A percentile compares a stretch with the other conserved stretches of the same genome.
These are phyloP conservation scores for Galerucella nymphaeae DNA, from an alignment of 2,888 invertebrate species.

Conservation along the genomic window DNA sequence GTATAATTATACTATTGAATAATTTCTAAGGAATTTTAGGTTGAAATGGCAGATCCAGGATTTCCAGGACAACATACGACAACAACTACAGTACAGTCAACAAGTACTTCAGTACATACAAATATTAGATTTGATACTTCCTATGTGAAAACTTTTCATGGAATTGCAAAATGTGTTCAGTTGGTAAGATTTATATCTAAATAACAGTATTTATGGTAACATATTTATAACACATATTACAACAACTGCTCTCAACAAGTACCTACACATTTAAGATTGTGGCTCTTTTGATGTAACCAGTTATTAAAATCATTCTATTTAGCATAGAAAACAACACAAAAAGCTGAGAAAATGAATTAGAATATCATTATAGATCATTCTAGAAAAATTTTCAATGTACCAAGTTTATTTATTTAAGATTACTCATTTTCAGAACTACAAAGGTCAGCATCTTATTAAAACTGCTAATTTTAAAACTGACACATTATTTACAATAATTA, in stretches of 20 bases:
- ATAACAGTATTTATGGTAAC: constrained; percentile 9
- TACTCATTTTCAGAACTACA: background rate
- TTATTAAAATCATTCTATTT: too few species aligned
- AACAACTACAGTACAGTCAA: constrained; percentile 77
- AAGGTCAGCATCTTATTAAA: background rate
- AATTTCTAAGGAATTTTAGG: constrained; percentile 29
- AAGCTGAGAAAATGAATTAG: too few species aligned
- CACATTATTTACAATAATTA: background rate
- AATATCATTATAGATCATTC: too few species aligned
- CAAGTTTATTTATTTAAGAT: background rate
- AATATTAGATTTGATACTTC: constrained; percentile 78
- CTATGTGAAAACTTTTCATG: constrained; percentile 78
- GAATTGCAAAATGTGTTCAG: constrained; percentile 80
- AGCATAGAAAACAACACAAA: too few species aligned
- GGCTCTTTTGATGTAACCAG: too few species aligned
- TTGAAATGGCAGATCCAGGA: constrained; percentile 69
- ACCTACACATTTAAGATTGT: too few species aligned
- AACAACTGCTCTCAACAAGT: too few species aligned
- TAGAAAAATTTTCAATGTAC: too few species aligned
- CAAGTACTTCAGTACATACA: constrained; percentile 78
- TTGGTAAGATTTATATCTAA: constrained; percentile 71
- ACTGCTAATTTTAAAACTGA: constrained; percentile 4
- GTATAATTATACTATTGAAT: constrained; percentile 9
- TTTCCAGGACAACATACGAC: constrained; percentile 79
- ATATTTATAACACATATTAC: background rate